Base-by-base conservation (phyloP, 2,888 invertebrate species). In the Anaspis maculata region DNA sequence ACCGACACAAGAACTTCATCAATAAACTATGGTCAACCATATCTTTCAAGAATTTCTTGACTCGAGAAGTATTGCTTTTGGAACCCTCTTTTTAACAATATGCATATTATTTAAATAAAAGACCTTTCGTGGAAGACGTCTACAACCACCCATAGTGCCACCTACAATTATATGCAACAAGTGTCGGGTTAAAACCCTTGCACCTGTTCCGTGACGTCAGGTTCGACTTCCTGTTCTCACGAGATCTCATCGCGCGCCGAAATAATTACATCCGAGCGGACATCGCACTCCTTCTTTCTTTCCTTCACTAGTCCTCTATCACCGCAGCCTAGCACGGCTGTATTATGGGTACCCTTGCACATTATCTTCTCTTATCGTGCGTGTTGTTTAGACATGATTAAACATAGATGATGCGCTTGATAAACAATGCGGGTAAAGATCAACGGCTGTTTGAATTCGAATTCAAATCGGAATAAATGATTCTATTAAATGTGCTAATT, bases 241-340 rank as follows among this genome's bases (percentile, higher is more conserved):
- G 61, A 63, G 63, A 63, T 63, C 57, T 56, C 62, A 63, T 63
- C 63, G 62, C 59, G n/a, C n/a, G 51, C 56, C 57, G 57, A 61
- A 60, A 61, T 61, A 61, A 61, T 61, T 61, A 61, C 57, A 56
- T 59, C 59, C 57, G 55, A 57, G 48, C 57, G 56, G 57, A 56
- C 57, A 56, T 53, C 48, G 48, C 45, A 47, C 45, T 44, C 44
- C 39, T 33, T 36, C 42, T 44, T 42, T 42, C 40, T 39, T 32
- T 30, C 42, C 40, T 43, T 40, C 34, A 35, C 38, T 37, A 39
- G 28, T 28, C 32, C 36, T 24, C 13, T 12, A 14, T 25, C 9
- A 12, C 12, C 25, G 9, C 11, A 9, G 10, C 13, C n/a, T n/a
- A n/a, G n/a, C n/a, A n/a, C n/a, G n/a, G n/a, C n/a, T 13, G 13